Conservation (phyloP, 2,113 vertebrate species). For the Tangachromis dhanisi region DNA sequence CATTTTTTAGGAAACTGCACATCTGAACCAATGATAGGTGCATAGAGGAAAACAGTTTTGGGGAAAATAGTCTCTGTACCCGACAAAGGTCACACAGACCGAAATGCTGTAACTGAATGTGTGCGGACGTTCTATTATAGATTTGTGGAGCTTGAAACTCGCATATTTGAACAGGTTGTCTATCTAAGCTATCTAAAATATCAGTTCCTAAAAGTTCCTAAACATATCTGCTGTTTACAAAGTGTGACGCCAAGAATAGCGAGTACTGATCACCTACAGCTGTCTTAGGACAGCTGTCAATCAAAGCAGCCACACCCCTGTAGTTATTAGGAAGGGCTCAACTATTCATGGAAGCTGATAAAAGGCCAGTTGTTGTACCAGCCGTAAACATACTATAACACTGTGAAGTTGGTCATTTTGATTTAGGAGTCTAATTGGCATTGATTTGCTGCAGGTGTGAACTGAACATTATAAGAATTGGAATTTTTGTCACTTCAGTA, state of each 20-base stretch:
- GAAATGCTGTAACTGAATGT: neutral
- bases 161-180: neutral
- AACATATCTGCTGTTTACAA: neutral
- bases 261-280: neutral
- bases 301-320: neutral
- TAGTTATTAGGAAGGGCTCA: neutral
- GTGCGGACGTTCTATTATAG: neutral
- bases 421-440: neutral
- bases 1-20: neutral
- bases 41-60: neutral
- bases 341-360: rapidly evolving
- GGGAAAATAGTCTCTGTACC: neutral
- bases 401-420: neutral
- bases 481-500: neutral
- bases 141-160: rapidly evolving
- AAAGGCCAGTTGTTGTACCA: rapidly evolving
- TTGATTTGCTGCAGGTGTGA: neutral
- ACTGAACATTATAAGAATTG: neutral
- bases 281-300: neutral
- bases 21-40: neutral
- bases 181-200: neutral
- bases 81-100: neutral
- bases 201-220: neutral
- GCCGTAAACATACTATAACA: neutral
- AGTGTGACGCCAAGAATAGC: neutral